Percentiles rank a stretch among this genome's conserved stretches.
These are phyloP conservation scores for Bombus picipes DNA, from an alignment of 1,140 invertebrate genomes.

Conservation along the genomic window DNA sequence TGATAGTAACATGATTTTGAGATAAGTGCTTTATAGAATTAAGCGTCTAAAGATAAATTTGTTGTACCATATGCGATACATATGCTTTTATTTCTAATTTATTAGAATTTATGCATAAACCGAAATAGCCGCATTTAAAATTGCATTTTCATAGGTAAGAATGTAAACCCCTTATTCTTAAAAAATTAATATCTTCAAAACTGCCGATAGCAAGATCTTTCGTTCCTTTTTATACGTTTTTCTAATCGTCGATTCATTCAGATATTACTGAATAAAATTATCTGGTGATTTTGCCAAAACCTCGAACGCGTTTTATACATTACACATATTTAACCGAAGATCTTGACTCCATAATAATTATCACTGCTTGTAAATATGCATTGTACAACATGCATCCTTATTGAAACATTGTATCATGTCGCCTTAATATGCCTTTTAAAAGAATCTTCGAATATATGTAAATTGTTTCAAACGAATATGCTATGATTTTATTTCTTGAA, in stretches of 20 bases:
- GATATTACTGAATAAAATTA: background rate
- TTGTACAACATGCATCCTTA: conserved; percentile 34
- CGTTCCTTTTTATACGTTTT: conserved; percentile 56
- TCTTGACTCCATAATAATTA: conserved; percentile 17
- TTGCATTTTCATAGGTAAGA: conserved; percentile 17
- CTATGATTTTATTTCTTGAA: background rate
- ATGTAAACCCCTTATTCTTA: background rate
- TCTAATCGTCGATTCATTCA: conserved; percentile 40
- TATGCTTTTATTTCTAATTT: conserved; percentile 28
- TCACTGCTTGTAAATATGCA: conserved; percentile 56
- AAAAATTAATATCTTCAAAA: conserved; percentile 22
- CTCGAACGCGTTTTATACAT: conserved; percentile 26
- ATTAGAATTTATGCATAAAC: conserved; percentile 15
- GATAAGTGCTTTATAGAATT: conserved; percentile 36
- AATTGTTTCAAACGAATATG: conserved; percentile 28
- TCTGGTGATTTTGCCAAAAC: conserved; percentile 37
- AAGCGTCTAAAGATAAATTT: background rate
- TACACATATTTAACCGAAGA: conserved; percentile 25
- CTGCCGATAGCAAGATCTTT: conserved; percentile 43
- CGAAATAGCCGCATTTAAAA: conserved; percentile 41
- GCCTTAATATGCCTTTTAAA: conserved; percentile 36
- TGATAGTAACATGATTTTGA: background rate
- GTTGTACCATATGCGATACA: conserved; percentile 7
- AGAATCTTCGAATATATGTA: conserved; percentile 39
- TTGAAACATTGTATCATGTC: conserved; percentile 42